Percentiles rank a stretch among this genome's conserved stretches.
These are phyloP conservation scores for Cettia cetti DNA, from an alignment of 2,113 vertebrate genomes.

Conservation along the genomic window DNA sequence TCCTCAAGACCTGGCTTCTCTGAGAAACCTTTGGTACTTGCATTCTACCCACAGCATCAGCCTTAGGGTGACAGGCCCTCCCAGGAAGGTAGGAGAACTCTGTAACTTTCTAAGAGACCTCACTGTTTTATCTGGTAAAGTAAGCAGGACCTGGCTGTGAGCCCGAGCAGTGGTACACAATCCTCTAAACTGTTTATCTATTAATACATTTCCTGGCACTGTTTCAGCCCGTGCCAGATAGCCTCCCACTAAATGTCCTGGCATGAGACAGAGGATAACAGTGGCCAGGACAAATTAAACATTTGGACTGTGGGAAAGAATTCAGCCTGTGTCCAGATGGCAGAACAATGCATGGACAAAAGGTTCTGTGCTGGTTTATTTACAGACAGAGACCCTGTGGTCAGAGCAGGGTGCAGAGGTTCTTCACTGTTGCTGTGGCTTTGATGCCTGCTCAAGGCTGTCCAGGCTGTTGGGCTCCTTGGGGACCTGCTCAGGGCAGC, in stretches of 20 bases:
- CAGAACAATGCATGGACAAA: not conserved
- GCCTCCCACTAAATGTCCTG: conserved; percentile 14
- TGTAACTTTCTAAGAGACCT: not conserved
- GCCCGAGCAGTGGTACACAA: not conserved
- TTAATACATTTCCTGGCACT: conserved; percentile 23
- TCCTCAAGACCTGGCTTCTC: not conserved
- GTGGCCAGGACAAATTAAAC: conserved; percentile 17
- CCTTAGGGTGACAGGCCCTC: not conserved
- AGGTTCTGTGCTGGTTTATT: not conserved
- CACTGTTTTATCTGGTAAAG: not conserved
- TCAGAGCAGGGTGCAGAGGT: not conserved
- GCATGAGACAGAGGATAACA: not conserved
- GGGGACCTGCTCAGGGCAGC: not conserved
- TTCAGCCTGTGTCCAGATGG: conserved; percentile 1
- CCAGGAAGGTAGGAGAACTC: not conserved
- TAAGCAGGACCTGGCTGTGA: not conserved
- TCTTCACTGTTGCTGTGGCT: accelerated
- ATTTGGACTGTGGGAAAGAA: conserved; percentile 43
- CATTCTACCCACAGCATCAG: not conserved
- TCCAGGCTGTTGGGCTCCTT: not conserved
- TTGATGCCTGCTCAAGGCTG: not conserved
- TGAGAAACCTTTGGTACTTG: not conserved
- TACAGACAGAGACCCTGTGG: not conserved
- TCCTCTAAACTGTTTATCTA: conserved; percentile 27
- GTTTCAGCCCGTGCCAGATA: conserved; percentile 16